Evolutionary conservation across 2,797 vertebrate species (phyloP).

Genomic region (Lepilemur ruficaudatus): DNA sequence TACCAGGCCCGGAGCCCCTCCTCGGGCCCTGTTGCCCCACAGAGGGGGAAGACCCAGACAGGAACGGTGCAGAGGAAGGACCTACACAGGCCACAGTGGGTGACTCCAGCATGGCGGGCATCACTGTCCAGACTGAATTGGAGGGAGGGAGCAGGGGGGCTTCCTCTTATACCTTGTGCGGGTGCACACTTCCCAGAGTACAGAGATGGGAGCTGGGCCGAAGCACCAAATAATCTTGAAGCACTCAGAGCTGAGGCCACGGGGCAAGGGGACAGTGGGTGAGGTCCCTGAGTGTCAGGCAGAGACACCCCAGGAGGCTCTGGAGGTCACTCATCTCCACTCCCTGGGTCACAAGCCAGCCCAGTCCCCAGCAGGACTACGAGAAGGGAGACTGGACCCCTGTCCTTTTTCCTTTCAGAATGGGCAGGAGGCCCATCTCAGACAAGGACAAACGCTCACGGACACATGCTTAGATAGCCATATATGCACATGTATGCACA

Average conservation of each 20-base stretch:
- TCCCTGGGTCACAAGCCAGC: background rate
- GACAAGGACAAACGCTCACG: background rate
- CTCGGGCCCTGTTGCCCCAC: background rate
- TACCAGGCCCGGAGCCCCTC: background rate
- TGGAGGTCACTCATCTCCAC: background rate
- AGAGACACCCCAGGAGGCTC: background rate
- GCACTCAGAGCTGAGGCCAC: background rate
- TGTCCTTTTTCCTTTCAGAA: background rate
- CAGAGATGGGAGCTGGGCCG: background rate
- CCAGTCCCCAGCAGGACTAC: background rate
- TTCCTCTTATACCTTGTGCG: background rate
- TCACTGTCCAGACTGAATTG: background rate
- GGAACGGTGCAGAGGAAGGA: background rate
- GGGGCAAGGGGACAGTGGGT: background rate
- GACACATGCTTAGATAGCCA: background rate
- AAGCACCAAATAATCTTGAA: background rate
- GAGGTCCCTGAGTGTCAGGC: background rate
- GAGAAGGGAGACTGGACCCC: background rate
- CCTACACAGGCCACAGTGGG: background rate
- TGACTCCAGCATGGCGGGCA: background rate
- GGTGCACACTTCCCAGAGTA: background rate
- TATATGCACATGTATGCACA: too few species aligned
- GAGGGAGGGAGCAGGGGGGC: accelerated
- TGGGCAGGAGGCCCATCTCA: background rate
- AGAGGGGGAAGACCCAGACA: background rate